Conservation (phyloP, 1,140 invertebrate species). For the Achroia grisella region DNA sequence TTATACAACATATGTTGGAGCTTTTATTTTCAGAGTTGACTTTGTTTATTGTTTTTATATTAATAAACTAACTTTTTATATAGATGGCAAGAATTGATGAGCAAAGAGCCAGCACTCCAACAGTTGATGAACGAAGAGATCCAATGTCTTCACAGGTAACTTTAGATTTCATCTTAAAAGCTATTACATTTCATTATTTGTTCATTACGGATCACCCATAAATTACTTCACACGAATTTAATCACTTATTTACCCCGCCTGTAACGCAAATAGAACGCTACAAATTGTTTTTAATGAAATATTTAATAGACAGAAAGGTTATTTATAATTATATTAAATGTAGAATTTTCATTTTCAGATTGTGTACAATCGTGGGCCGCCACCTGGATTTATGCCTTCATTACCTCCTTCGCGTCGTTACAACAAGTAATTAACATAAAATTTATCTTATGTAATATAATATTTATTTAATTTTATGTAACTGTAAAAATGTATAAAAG, state of each 20-base stretch:
- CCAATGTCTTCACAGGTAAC: slow-evolving; percentile 48
- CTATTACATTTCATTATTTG: too few relatives aligned
- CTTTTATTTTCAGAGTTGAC: slow-evolving; percentile 4
- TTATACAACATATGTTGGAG: background rate
- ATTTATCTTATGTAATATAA: background rate
- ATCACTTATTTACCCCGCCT: background rate
- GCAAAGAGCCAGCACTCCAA: slow-evolving; percentile 81
- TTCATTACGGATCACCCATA: too few relatives aligned
- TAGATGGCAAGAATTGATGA: slow-evolving; percentile 64
- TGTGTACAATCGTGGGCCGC: slow-evolving; percentile 37
- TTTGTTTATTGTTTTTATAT: slow-evolving; percentile 1
- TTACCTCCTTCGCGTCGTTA: slow-evolving; percentile 16
- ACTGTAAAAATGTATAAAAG: too few relatives aligned
- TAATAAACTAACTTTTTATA: background rate
- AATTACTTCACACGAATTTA: background rate
- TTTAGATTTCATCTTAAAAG: too few relatives aligned
- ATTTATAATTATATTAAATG: too few relatives aligned
- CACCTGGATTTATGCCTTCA: slow-evolving; percentile 28
- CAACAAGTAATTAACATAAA: slow-evolving; percentile 8
- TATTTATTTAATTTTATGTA: too few relatives aligned
- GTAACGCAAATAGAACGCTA: background rate
- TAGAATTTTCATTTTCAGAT: slow-evolving; percentile 20
- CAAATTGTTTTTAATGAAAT: background rate
- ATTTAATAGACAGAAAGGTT: too few relatives aligned
- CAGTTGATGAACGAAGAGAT: slow-evolving; percentile 76